phyloP scores from a whole-genome alignment of 2,113 vertebrate genomes.

The Delphinus delphis region DNA sequence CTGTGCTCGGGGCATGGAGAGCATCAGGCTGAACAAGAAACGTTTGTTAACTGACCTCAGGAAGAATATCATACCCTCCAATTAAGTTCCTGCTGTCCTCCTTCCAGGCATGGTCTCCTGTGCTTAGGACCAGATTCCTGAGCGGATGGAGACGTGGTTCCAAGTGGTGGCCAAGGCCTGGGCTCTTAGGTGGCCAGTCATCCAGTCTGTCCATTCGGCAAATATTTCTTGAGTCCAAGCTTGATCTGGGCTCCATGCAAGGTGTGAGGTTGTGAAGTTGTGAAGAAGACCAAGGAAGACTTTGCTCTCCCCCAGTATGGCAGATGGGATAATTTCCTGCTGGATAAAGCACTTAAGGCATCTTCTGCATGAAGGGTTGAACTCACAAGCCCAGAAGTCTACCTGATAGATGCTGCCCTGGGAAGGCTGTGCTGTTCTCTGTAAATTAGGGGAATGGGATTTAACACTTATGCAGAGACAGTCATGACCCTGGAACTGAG shows the following conservation, averaged over 20 bases:
- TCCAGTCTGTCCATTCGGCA: background rate
- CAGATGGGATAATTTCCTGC: background rate
- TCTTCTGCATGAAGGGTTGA: background rate
- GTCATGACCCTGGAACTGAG: background rate
- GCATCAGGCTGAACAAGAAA: background rate
- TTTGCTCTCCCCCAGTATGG: background rate
- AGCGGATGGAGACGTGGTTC: background rate
- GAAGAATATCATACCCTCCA: background rate
- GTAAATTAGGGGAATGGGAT: background rate
- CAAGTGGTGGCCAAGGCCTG: background rate
- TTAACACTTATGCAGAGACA: background rate
- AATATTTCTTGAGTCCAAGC: background rate
- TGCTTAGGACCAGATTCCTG: background rate
- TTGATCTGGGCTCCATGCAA: background rate
- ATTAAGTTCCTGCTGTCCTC: background rate
- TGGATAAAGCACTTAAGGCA: background rate
- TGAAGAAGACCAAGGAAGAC: background rate
- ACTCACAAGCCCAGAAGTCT: background rate
- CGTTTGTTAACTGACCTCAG: background rate
- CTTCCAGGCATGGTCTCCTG: background rate
- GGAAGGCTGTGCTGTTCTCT: background rate
- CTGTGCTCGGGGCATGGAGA: background rate
- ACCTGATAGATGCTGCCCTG: background rate
- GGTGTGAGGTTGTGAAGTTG: background rate
- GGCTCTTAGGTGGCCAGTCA: background rate